A percentile compares a stretch with the other conserved stretches of the same genome.
Conservation (phyloP, 2,113 vertebrate genomes). For the Colistium nudipinnis region DNA sequence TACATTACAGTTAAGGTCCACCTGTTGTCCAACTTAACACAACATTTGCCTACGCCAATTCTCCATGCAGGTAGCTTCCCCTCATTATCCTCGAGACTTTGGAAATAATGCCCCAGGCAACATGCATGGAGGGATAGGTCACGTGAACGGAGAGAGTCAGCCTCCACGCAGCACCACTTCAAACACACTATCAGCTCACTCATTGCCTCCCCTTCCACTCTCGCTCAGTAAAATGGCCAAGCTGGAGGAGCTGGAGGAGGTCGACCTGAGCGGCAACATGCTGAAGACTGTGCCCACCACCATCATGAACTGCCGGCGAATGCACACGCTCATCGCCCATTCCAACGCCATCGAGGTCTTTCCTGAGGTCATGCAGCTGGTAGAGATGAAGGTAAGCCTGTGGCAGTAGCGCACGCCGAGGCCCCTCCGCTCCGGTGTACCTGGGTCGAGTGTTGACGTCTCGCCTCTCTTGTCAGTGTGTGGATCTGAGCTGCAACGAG, state of each 20-base stretch:
- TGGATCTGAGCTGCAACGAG: constrained; percentile 98
- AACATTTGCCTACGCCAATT: too few species aligned
- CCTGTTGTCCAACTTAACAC: too few species aligned
- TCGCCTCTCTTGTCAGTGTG: constrained; percentile 83
- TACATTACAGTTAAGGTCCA: too few species aligned
- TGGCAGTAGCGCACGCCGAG: neutral
- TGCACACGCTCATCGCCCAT: constrained; percentile 96
- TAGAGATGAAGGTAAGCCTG: constrained; percentile 91
- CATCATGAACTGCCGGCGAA: constrained; percentile 91
- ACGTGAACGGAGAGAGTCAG: too few species aligned
- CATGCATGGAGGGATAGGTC: too few species aligned
- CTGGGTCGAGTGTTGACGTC: neutral
- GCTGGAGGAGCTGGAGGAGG: constrained; percentile 96
- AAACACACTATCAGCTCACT: too few species aligned
- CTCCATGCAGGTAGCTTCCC: too few species aligned
- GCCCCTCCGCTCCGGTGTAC: neutral
- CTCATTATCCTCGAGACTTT: too few species aligned
- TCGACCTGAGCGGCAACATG: constrained; percentile 96
- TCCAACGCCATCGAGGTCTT: constrained; percentile 98
- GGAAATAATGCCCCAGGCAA: too few species aligned
- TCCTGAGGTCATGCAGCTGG: constrained; percentile 97
- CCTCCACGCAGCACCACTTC: too few species aligned
- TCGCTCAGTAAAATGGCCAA: constrained; percentile 97
- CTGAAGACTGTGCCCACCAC: constrained; percentile 98
- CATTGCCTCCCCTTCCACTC: neutral